Evolutionary conservation across 2,888 invertebrate genomes (phyloP), one percentile per base, ranked within the genome.

Genomic region (Tetrapedia diversipes): DNA sequence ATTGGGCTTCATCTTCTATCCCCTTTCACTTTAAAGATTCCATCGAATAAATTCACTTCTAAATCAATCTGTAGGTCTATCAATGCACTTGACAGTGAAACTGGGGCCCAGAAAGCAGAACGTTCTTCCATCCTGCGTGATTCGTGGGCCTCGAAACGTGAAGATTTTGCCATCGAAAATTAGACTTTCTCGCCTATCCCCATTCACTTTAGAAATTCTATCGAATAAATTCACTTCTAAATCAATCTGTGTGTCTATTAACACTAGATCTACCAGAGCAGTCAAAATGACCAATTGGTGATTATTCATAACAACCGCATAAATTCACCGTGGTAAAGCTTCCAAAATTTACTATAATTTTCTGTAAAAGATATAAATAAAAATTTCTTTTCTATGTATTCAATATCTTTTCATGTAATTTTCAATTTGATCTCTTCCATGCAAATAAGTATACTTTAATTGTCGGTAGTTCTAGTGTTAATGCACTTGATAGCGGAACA

Each of bases 231-330:
- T 74, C 70, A 37, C 73, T 63, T 70, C 51, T 51, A 70, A 74
- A 74, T 74, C 73, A 74, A 74, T 74, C 73, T 70, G 19, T 57
- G 56, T n/a, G n/a, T n/a, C n/a, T n/a, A n/a, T n/a, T n/a, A n/a
- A n/a, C n/a, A n/a, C n/a, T n/a, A n/a, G n/a, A n/a, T n/a, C n/a
- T n/a, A n/a, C n/a, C n/a, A n/a, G n/a, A n/a, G n/a, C n/a, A n/a
- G n/a, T n/a, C n/a, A n/a, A n/a, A n/a, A n/a, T n/a, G n/a, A n/a
- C n/a, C n/a, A n/a, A n/a, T n/a, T n/a, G n/a, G n/a, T n/a, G n/a
- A n/a, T n/a, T n/a, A n/a, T n/a, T n/a, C n/a, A n/a, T n/a, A n/a
- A n/a, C n/a, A n/a, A n/a, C n/a, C n/a, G n/a, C n/a, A n/a, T n/a
- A n/a, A n/a, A n/a, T n/a, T n/a, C n/a, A n/a, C n/a, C n/a, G n/a